Evolutionary conservation across 1,140 invertebrate genomes (phyloP).

Genomic region (Agrilus planipennis): DNA sequence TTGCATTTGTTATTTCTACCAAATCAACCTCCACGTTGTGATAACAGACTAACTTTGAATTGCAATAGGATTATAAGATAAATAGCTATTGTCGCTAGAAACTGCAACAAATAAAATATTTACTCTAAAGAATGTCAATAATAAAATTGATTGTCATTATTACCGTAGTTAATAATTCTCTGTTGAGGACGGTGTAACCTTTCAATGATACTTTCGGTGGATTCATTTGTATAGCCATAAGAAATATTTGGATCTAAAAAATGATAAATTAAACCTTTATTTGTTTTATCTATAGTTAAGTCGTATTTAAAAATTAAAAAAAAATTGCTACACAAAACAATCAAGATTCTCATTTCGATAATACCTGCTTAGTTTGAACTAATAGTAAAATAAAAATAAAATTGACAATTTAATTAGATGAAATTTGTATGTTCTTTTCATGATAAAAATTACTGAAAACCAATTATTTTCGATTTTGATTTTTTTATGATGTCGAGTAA

Average conservation of each 20-base stretch:
- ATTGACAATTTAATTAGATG: not conserved
- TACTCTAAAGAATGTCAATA: conserved; percentile 3
- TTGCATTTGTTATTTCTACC: too few relatives aligned
- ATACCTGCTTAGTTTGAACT: not conserved
- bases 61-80: conserved; percentile 47
- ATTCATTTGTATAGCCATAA: conserved; percentile 49
- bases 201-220: conserved; percentile 47
- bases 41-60: conserved; percentile 41
- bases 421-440: too few relatives aligned
- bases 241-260: conserved; percentile 45
- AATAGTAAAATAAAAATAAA: not conserved
- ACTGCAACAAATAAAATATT: conserved; percentile 34
- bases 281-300: too few relatives aligned
- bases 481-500: conserved; percentile 4
- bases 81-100: conserved; percentile 44
- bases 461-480: not conserved
- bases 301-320: too few relatives aligned
- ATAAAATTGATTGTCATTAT: conserved; percentile 10
- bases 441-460: not conserved
- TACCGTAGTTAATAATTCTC: conserved; percentile 45
- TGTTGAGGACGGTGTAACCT: conserved; percentile 46
- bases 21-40: too few relatives aligned
- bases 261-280: conserved; percentile 10
- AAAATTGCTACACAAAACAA: conserved; percentile 8
- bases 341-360: not conserved